Evolutionary conservation across 2,888 invertebrate genomes (phyloP).

Genomic region (Dynastes tityus): DNA sequence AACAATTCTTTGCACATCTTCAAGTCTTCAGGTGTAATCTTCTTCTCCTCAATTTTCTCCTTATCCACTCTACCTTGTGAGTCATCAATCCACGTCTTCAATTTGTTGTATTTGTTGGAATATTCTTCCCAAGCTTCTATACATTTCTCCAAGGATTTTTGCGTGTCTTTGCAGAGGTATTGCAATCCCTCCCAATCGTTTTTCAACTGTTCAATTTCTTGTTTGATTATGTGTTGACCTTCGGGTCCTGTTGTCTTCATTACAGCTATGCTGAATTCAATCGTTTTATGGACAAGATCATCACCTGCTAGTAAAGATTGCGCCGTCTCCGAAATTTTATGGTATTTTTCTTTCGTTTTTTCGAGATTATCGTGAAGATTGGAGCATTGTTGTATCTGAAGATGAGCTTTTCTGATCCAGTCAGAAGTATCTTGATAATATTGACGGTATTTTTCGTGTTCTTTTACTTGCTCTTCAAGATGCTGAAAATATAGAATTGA

Average conservation of each 20-base stretch:
- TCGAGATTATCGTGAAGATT: slow-evolving; percentile 92
- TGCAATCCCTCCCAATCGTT: slow-evolving; percentile 88
- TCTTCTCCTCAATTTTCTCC: slow-evolving; percentile 81
- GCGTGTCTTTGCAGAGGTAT: slow-evolving; percentile 83
- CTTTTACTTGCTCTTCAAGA: slow-evolving; percentile 86
- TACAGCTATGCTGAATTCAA: slow-evolving; percentile 83
- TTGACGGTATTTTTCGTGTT: slow-evolving; percentile 90
- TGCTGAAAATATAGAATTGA: slow-evolving; percentile 69
- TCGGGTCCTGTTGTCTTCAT: slow-evolving; percentile 85
- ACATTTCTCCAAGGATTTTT: slow-evolving; percentile 83
- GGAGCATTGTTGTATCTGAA: slow-evolving; percentile 88
- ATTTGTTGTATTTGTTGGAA: slow-evolving; percentile 80
- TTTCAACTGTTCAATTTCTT: slow-evolving; percentile 86
- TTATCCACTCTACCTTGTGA: slow-evolving; percentile 78
- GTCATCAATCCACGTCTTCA: slow-evolving; percentile 83
- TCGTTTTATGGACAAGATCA: slow-evolving; percentile 80
- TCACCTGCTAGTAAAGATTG: slow-evolving; percentile 82
- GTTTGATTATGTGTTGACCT: slow-evolving; percentile 88
- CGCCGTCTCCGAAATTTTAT: slow-evolving; percentile 81
- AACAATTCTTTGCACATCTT: slow-evolving; percentile 83
- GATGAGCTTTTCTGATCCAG: slow-evolving; percentile 86
- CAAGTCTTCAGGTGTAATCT: slow-evolving; percentile 82
- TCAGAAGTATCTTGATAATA: slow-evolving; percentile 87
- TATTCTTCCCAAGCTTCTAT: slow-evolving; percentile 88
- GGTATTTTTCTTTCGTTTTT: slow-evolving; percentile 82